Percentiles rank a stretch among this genome's conserved stretches.
Conservation (phyloP, 2,888 invertebrate genomes). For the Ormyrus thymus region DNA sequence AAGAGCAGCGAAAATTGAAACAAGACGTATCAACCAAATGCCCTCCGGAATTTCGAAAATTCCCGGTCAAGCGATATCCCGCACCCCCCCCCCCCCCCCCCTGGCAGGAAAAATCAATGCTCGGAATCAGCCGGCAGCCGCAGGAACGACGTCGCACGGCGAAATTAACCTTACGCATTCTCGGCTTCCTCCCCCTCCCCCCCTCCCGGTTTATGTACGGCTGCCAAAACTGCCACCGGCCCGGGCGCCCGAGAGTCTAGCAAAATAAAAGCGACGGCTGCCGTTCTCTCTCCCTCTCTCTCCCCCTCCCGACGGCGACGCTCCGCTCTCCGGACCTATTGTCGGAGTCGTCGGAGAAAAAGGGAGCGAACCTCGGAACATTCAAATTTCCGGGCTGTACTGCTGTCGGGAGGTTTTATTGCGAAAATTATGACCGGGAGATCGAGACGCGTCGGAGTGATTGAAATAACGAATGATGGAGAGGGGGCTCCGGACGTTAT, state of each 20-base stretch:
- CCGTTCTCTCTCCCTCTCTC: no score
- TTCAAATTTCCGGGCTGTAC: background rate
- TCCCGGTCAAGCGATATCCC: background rate
- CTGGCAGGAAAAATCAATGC: conserved; percentile 50
- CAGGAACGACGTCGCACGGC: background rate
- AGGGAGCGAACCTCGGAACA: background rate
- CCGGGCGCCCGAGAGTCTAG: conserved; percentile 70
- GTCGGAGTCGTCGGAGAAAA: background rate
- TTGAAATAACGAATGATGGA: conserved; percentile 13
- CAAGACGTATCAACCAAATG: no score
- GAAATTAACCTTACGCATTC: conserved; percentile 38
- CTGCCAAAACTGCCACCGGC: conserved; percentile 37
- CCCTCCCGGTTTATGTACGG: background rate
- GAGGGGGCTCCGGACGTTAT: no score
- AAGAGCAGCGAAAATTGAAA: no score
- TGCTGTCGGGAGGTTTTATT: background rate
- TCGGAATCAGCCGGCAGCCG: background rate
- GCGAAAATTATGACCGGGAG: background rate
- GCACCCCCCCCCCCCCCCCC: background rate
- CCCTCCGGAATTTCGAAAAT: no score
- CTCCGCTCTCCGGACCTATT: conserved; percentile 20
- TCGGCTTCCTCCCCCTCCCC: background rate
- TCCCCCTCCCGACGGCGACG: background rate
- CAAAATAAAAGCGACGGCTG: conserved; percentile 67
- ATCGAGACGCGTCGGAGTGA: background rate